Base-by-base conservation (phyloP, 2,113 vertebrate species). In the Nibea coibor region DNA sequence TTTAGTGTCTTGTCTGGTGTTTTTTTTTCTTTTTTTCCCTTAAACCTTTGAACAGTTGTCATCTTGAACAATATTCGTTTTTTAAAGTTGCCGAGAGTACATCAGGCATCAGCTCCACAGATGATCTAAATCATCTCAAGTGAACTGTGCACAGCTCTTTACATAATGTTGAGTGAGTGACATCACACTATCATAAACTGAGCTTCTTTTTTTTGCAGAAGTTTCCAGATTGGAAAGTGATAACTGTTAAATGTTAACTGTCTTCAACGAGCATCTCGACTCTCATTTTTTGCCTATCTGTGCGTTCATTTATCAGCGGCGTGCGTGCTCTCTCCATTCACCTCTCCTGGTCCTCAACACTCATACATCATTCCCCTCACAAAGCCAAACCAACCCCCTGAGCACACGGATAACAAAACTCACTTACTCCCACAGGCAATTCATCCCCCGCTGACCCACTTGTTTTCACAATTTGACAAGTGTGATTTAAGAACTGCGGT, bases 401-500 rank as follows among this genome's bases (percentile, higher is more conserved):
- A 87, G 88, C 39, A 26, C 79, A 31, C 16, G 54, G 87, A 89
- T 87, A 83, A 91, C 87, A 89, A 85, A 91, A 83, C 79, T 83
- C 85, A 43, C 72, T 69, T n/a, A 67, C 73, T 84, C 87, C 81
- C 81, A 64, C 35, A 82, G 84, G 82, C 83, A 67, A 90, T 91
- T 75, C 81, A 85, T 89, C 86, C 87, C 87, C 72, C 65, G 35
- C 84, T 79, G 82, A 89, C 83, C 78, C 56, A 81, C 80, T 78
- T 89, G 84, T 90, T 92, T 84, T 87, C 76, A 65, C 83, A 72
- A 72, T 83, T 78, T 87, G 89, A 89, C 88, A 91, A 74, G 77
- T 81, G 86, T 90, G 88, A 93, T 89, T 91, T 87, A 91, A 82
- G 83, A 87, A 85, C 82, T 83, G 83, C 24, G 74, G 69, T 85